Base-by-base conservation (phyloP, 2,888 invertebrate genomes). In the Pycnomerus fuliginosus region DNA sequence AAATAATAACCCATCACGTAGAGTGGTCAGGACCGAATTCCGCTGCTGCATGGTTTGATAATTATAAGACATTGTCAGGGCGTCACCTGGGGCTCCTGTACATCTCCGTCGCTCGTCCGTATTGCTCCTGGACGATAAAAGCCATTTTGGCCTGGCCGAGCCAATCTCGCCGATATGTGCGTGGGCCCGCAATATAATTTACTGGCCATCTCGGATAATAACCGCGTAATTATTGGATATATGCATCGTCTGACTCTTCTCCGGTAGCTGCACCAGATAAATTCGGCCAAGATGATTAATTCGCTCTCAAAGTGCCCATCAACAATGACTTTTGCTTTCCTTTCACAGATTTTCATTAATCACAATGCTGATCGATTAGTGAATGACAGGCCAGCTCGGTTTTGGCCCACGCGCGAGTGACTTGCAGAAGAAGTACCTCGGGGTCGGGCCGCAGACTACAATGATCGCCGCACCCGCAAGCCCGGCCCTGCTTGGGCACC, bases 101-200 rank as follows among this genome's bases (percentile, higher is more conserved):
- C 56, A 56, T 54, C 53, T 48, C 46, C 50, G 48, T 25, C 49
- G 35, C 37, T 46, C 41, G 49, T 44, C 55, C 52, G 44, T 53
- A 54, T 48, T 44, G 40, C 43, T 39, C 32, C 39, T 48, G 40
- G 53, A 56, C 39, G 52, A 52, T 46, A 60, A 55, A 54, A 59
- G 42, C 53, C 53, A 56, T 52, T 60, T 57, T 61, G 50, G 56
- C 53, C 32, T 39, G 51, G 40, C 36, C 46, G 48, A 36, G 39
- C 47, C 53, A 42, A 49, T 57, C 55, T 53, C 55, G 54, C 27
- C 55, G 56, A 61, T 65, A 60, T 57, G 55, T 69, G 69, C 68
- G 69, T 69, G 68, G 69, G 69, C 63, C 61, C 62, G 60, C 67
- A 64, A 65, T 69, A 68, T 68, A 69, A 69, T 69, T 69, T 69